These are phyloP conservation scores for Chelonus insularis DNA, from an alignment of 1,140 invertebrate species.

Conservation along the genomic window DNA sequence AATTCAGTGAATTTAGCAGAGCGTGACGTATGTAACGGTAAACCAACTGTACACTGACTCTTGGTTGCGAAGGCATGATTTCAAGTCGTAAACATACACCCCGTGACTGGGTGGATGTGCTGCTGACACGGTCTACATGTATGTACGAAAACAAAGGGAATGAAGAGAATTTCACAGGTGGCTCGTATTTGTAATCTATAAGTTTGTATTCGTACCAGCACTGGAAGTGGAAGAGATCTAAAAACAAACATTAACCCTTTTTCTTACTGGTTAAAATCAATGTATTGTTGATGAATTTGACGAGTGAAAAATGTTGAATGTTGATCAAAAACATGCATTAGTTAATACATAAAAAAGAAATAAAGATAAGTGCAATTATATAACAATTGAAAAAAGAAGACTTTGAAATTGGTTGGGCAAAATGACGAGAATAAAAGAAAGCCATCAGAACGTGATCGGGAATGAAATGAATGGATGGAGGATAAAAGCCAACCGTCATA, in stretches of 20 bases:
- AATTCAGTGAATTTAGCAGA: slow-evolving; percentile 33
- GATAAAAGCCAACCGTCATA: slow-evolving; percentile 47
- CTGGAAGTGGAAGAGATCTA: too few species aligned
- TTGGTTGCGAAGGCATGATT: slow-evolving; percentile 14
- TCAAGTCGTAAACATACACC: slow-evolving; percentile 18
- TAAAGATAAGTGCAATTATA: background rate
- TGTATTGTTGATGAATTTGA: too few species aligned
- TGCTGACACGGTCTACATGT: background rate
- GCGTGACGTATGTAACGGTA: slow-evolving; percentile 38
- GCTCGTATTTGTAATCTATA: too few species aligned
- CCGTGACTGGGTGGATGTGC: background rate
- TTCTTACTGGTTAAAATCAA: too few species aligned
- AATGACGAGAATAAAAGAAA: slow-evolving; percentile 14
- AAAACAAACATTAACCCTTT: too few species aligned
- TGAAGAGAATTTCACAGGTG: too few species aligned
- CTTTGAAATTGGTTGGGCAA: background rate
- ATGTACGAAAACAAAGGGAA: too few species aligned
- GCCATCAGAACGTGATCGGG: slow-evolving; percentile 20
- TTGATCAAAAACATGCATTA: too few species aligned
- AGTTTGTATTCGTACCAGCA: background rate
- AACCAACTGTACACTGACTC: slow-evolving; percentile 28
- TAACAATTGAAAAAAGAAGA: background rate
- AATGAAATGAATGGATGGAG: background rate
- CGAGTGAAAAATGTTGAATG: too few species aligned
- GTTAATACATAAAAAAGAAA: background rate